These are phyloP conservation scores for Salminus brasiliensis DNA, from an alignment of 2,113 vertebrate species.

Conservation along the genomic window DNA sequence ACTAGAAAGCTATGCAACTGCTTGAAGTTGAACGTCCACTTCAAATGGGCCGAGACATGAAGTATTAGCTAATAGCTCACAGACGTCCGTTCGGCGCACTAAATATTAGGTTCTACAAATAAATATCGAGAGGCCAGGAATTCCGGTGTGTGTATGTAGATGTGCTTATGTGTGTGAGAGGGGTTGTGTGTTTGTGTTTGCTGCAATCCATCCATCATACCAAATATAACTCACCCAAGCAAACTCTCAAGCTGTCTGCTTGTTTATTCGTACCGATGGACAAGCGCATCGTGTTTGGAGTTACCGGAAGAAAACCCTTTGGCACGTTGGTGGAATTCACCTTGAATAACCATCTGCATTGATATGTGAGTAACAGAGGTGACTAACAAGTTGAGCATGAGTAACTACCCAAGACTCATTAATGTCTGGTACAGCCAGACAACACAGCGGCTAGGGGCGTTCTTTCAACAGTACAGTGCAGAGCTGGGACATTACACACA, in stretches of 20 bases:
- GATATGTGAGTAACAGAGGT: constrained; percentile 21
- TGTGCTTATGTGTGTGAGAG: not conserved
- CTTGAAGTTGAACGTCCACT: constrained; percentile 58
- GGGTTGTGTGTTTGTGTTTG: not conserved
- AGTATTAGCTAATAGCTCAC: constrained; percentile 41
- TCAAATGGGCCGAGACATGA: constrained; percentile 52
- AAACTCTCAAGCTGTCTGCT: not conserved
- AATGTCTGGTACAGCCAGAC: constrained; percentile 33
- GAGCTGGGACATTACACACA: not conserved
- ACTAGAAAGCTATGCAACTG: constrained; percentile 73
- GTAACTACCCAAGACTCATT: constrained; percentile 39
- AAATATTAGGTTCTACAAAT: constrained; percentile 38
- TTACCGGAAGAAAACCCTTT: not conserved
- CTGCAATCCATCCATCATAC: not conserved
- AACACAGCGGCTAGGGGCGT: constrained; percentile 1
- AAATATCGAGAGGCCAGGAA: constrained; percentile 35
- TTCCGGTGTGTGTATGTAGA: not conserved
- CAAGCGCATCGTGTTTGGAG: too few species aligned
- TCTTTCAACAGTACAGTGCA: not conserved
- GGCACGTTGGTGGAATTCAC: constrained; percentile 13
- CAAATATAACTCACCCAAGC: constrained; percentile 1
- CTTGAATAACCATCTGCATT: not conserved
- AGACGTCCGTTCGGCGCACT: constrained; percentile 19
- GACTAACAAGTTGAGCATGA: constrained; percentile 35
- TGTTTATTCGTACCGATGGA: constrained; percentile 13